Evolutionary conservation across 2,113 vertebrate genomes (phyloP).

Genomic region (Cochlearius cochlearius): DNA sequence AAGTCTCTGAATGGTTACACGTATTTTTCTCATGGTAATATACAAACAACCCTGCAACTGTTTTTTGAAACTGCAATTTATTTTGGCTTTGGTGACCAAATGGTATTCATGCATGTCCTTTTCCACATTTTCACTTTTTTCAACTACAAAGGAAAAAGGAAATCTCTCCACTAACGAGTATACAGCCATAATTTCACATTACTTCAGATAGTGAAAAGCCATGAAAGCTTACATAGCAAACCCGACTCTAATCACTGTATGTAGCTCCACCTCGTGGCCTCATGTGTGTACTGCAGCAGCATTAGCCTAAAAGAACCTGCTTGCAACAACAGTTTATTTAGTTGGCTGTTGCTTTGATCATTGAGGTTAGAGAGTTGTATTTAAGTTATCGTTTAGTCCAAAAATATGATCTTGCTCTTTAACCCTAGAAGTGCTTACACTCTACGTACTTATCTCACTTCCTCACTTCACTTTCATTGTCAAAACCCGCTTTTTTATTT

Average conservation of each 20-base stretch:
- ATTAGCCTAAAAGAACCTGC: neutral
- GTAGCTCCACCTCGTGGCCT: conserved; percentile 20
- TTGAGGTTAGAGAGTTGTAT: fast-evolving
- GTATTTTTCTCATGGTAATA: neutral
- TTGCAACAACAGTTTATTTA: no score
- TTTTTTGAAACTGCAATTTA: neutral
- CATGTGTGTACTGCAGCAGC: neutral
- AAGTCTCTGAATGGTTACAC: neutral
- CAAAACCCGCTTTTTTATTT: neutral
- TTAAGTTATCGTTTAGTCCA: fast-evolving
- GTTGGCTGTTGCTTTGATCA: neutral
- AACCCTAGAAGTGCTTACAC: neutral
- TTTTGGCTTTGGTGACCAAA: neutral
- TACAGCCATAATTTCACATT: neutral
- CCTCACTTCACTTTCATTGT: neutral
- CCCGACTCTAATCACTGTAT: neutral
- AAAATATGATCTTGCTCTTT: fast-evolving
- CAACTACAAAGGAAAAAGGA: neutral
- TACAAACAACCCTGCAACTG: neutral
- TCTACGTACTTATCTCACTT: neutral
- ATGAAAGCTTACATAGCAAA: neutral
- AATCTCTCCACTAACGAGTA: neutral
- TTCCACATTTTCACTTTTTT: neutral
- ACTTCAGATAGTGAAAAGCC: neutral
- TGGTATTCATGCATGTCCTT: neutral